Evolutionary conservation across 2,113 vertebrate species (phyloP), one percentile per base, ranked within the genome.

Genomic region (Pterocles burchelli): DNA sequence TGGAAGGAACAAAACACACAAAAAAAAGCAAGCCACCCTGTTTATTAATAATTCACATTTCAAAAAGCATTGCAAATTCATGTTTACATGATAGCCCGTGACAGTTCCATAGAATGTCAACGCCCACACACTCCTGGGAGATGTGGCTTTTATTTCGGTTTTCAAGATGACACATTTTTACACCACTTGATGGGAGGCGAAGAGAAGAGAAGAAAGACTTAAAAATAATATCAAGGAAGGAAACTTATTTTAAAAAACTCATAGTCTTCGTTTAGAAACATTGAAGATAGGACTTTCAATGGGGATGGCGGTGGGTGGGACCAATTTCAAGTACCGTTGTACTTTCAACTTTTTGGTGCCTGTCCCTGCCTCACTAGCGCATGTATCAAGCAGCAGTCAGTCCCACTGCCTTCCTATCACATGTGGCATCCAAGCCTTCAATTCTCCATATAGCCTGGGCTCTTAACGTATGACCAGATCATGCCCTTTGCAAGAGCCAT

Each of bases 11-110:
- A 84, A 89, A 92, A 54, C 15, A 71, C 36, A 52, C 51, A 52
- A 7, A 80, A 90, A 54, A 80, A 80, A 63, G 33, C 49, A 76
- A 95, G 77, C 86, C 82, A 66, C 76, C 49, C 73, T 94, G 82
- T 94, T 97, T 97, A 96, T 97, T 97, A 97, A 97, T 97, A 97
- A 96, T 97, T 96, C 96, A 95, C 96, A 95, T 96, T 97, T 96
- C 70, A 81, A 93, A 96, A 94, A 93, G 91, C 93, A 82, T 87
- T 83, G 84, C 95, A 96, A 97, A 97, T 96, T 94, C 81, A 89
- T 95, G 95, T 97, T 97, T 97, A 96, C 96, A 95, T 78, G 93
- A 91, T 97, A 88, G 95, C 93, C 96, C 96, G 90, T 95, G 97
- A 97, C 96, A 97, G 94, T 83, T 97, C 90, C 91, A 87, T 92